Conservation (phyloP, 1,140 invertebrate species). For the Megathymus violae region DNA sequence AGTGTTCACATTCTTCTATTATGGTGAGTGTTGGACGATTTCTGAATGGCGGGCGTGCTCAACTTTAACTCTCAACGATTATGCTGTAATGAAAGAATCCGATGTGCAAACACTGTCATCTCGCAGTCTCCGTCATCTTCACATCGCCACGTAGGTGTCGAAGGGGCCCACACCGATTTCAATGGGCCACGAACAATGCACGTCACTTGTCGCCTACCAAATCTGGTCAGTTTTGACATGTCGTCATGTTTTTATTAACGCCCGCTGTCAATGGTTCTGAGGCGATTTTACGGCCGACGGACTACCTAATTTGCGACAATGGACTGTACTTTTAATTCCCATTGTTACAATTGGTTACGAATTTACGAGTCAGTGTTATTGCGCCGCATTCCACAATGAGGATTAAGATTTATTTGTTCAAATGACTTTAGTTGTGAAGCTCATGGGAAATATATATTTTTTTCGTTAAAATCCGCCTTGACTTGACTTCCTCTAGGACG, state of each 20-base stretch:
- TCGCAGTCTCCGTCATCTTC: constrained; percentile 53
- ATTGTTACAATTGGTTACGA: constrained; percentile 63
- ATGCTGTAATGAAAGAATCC: constrained; percentile 63
- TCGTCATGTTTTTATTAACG: constrained; percentile 81
- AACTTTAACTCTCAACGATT: constrained; percentile 66
- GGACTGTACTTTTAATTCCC: constrained; percentile 72
- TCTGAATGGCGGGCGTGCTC: constrained; percentile 73
- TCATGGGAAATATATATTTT: constrained; percentile 47
- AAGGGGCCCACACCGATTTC: constrained; percentile 77
- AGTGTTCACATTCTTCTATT: constrained; percentile 16
- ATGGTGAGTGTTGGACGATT: constrained; percentile 17
- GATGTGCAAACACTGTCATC: constrained; percentile 74
- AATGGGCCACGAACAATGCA: constrained; percentile 69
- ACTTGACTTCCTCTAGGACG: constrained; percentile 41
- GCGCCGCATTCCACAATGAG: constrained; percentile 65
- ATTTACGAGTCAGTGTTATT: constrained; percentile 73
- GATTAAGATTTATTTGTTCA: constrained; percentile 77
- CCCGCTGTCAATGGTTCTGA: constrained; percentile 65
- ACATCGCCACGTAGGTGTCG: constrained; percentile 67
- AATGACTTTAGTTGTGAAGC: constrained; percentile 66
- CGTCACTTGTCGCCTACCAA: constrained; percentile 77
- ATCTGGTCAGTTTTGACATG: constrained; percentile 81
- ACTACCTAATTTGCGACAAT: constrained; percentile 78
- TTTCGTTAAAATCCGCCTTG: constrained; percentile 46
- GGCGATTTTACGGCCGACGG: constrained; percentile 65